Evolutionary conservation across 2,888 invertebrate genomes (phyloP), one percentile per base, ranked within the genome.

Genomic region (Lepidocyrtoides sp.): DNA sequence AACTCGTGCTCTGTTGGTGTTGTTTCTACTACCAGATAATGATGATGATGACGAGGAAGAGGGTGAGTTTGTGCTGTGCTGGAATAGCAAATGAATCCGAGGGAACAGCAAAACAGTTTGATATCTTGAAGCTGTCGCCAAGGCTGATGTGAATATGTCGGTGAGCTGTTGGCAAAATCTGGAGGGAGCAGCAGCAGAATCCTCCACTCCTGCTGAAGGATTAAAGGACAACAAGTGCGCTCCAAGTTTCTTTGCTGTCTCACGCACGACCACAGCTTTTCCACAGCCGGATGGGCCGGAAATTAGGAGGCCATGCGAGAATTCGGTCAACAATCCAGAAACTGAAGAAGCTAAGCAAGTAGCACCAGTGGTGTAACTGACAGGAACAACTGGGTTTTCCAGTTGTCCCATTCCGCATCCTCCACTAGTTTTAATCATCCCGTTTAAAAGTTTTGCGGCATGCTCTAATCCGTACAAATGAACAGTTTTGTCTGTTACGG

Each of bases 261-360:
- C 95, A 79, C 95, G 95, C 1, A 96, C 95, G 44, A 96, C 94
- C 7, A 96, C 95, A 10, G 96, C 96, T 95, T 97, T 97, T 20
- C 96, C 96, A 94, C 96, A 96, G 5, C 96, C 96, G 1, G 96
- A 95, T 14, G 96, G 96, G 1, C 97, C 97, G 91, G 95, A 95
- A 88, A 96, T 94, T 77, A 96, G 95, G n/a, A 92, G 81, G 8
- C 92, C 92, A 87, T 90, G 89, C 90, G 92, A 92, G 83, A 92
- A 92, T 81, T 90, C 86, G 89, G 83, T 89, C 89, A 89, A 48
- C 48, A 77, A 82, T 79, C 79, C 79, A 29, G 79, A 41, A 41
- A 3, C 5, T 3, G 41, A 60, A 60, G n/a, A 54, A 12, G 44
- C 2, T 4, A 32, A n/a, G 29, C 14, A 10, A 60, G 0, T 0